Evolutionary conservation across 2,797 vertebrate species (phyloP).

Genomic region (Spinibarbus caldwelli): DNA sequence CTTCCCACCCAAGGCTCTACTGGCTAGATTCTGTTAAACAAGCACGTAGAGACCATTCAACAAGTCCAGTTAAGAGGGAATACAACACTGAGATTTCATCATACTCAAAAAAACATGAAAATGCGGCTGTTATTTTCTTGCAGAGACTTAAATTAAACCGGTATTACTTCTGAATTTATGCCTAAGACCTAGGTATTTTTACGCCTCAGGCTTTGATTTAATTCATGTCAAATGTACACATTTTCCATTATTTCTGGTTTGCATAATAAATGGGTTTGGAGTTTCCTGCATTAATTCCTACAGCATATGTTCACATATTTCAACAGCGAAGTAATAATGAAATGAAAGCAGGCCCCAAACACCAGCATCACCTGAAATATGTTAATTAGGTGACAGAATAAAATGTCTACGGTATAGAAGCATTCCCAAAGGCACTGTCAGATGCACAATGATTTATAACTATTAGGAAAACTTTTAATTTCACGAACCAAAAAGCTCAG

Average conservation of each 20-base stretch:
- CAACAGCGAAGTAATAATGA: background rate
- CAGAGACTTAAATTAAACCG: constrained; percentile 21
- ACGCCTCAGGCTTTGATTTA: constrained; percentile 4
- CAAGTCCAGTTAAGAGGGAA: constrained; percentile 33
- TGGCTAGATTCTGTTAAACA: constrained; percentile 63
- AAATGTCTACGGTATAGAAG: background rate
- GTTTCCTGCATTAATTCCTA: constrained; percentile 17
- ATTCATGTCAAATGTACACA: background rate
- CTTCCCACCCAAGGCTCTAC: constrained; percentile 58
- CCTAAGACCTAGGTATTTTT: background rate
- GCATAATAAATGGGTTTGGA: constrained; percentile 18
- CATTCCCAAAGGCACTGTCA: background rate
- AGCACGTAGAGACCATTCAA: constrained; percentile 52
- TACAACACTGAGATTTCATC: constrained; percentile 42
- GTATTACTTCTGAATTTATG: constrained; percentile 19
- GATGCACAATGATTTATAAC: background rate
- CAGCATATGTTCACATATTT: constrained; percentile 1
- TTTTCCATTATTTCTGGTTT: background rate
- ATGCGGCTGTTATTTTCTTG: constrained; percentile 33
- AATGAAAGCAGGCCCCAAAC: background rate
- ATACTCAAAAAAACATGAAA: constrained; percentile 33
- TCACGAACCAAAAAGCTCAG: background rate
- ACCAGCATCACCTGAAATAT: constrained; percentile 5
- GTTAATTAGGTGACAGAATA: background rate
- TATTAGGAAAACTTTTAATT: constrained; percentile 2